Conservation (phyloP, 2,888 invertebrate species). For the Hypomecis atomaria region DNA sequence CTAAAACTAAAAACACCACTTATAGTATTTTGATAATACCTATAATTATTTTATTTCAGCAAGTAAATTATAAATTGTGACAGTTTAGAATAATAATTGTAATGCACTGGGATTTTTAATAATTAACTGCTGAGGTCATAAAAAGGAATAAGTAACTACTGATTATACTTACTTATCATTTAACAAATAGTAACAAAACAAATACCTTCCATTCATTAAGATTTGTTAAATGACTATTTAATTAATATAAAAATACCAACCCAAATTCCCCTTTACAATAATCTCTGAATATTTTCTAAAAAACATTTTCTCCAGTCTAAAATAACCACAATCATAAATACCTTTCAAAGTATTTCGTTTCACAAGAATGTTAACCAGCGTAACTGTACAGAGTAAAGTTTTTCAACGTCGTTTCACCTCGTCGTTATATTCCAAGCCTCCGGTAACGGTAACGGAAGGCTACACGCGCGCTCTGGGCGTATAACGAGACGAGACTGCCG, state of each 20-base stretch:
- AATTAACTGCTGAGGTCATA: no score
- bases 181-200: no score
- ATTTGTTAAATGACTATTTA: not conserved
- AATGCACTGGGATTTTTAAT: no score
- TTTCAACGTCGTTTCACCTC: not conserved
- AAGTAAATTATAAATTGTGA: no score
- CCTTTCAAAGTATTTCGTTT: slow-evolving; percentile 5
- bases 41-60: no score
- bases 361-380: not conserved
- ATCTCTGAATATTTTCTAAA: not conserved
- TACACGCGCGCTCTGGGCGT: slow-evolving; percentile 24
- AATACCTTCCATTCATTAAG: no score
- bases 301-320: not conserved
- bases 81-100: no score
- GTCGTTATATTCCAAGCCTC: slow-evolving; percentile 10
- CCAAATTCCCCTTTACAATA: not conserved
- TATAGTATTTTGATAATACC: no score
- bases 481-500: slow-evolving; percentile 25
- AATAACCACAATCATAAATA: not conserved
- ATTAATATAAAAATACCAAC: slow-evolving; percentile 7
- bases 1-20: no score
- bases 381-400: not conserved
- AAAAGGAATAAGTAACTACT: no score
- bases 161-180: no score
- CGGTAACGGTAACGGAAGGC: slow-evolving; percentile 17